phyloP scores from a whole-genome alignment of 2,113 vertebrate genomes.

The Salvator merianae region DNA sequence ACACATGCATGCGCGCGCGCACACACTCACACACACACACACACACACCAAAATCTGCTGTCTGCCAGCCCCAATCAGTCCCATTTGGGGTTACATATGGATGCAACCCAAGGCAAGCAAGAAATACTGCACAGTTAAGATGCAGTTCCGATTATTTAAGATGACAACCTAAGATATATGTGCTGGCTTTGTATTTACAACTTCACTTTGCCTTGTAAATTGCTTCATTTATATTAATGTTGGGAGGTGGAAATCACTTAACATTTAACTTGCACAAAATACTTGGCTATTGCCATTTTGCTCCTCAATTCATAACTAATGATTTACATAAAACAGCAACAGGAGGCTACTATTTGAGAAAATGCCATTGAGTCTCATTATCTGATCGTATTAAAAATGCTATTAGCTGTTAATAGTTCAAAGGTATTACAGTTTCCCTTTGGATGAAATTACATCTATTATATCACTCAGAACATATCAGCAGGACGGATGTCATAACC shows the following conservation, averaged over 20 bases:
- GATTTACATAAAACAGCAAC: slow-evolving; percentile 14
- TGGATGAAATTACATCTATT: slow-evolving; percentile 9
- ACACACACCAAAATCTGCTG: too few relatives aligned
- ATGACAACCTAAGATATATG: slow-evolving; percentile 19
- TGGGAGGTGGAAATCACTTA: slow-evolving; percentile 14
- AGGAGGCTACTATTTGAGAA: slow-evolving; percentile 16
- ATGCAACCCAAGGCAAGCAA: neutral
- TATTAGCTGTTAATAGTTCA: slow-evolving; percentile 36
- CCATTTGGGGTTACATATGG: too few relatives aligned
- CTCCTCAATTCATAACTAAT: slow-evolving; percentile 14
- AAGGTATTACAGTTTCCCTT: slow-evolving; percentile 18
- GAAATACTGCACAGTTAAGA: neutral
- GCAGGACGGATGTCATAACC: neutral
- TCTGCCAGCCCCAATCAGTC: too few relatives aligned
- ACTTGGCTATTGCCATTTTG: slow-evolving; percentile 8
- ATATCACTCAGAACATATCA: neutral
- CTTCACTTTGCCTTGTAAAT: slow-evolving; percentile 34
- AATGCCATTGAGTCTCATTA: neutral
- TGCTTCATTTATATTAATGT: slow-evolving; percentile 50
- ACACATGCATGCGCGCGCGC: too few relatives aligned
- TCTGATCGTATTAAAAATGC: slow-evolving; percentile 25
- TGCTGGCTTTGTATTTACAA: slow-evolving; percentile 27
- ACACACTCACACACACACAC: too few relatives aligned
- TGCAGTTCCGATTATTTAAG: neutral
- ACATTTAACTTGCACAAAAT: slow-evolving; percentile 41